A percentile compares a stretch with the other conserved stretches of the same genome.
phyloP scores from a whole-genome alignment of 2,797 vertebrate species.

The Smutsia temminckii region DNA sequence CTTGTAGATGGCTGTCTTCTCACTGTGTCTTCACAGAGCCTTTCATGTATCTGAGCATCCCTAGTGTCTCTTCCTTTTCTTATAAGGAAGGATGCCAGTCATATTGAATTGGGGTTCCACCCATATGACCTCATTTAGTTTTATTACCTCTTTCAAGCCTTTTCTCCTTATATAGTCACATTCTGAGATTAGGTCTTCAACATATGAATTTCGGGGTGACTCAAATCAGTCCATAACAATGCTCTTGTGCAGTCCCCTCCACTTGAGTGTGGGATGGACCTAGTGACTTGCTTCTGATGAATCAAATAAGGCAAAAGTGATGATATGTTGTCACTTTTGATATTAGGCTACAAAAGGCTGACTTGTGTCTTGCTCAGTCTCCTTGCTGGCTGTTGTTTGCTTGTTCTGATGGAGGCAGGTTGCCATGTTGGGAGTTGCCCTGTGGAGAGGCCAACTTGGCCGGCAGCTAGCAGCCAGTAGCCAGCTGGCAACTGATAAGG shows the following conservation, averaged over 20 bases:
- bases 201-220: not conserved
- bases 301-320: not conserved
- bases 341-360: not conserved
- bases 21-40: not conserved
- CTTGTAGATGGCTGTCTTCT: not conserved
- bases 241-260: not conserved
- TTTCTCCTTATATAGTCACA: not conserved
- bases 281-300: constrained; percentile 8
- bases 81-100: not conserved
- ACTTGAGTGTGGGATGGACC: not conserved
- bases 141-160: not conserved
- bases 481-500: not conserved
- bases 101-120: not conserved
- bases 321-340: not conserved
- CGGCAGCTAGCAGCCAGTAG: not conserved
- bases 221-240: not conserved
- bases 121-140: not conserved
- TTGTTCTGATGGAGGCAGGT: not conserved
- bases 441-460: not conserved
- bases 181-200: not conserved
- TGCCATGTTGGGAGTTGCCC: not conserved
- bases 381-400: not conserved
- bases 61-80: not conserved
- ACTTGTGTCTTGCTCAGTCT: not conserved
- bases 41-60: not conserved